These are phyloP conservation scores for Charadrius vociferus DNA, from an alignment of 2,113 vertebrate species.

Conservation along the genomic window DNA sequence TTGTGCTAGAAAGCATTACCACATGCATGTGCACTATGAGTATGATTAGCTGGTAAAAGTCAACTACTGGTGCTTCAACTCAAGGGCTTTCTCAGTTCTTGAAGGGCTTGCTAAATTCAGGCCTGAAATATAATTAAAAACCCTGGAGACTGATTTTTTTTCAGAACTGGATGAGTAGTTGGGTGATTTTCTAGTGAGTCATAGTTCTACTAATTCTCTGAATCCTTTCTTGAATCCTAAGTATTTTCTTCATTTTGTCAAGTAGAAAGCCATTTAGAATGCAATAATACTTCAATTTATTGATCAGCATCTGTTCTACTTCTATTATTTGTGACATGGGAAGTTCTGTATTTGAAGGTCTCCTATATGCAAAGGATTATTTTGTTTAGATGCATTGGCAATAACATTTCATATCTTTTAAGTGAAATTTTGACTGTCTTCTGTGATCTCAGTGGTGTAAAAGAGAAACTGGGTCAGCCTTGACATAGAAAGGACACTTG, in stretches of 20 bases:
- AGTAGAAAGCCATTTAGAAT: background rate
- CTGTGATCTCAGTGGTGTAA: background rate
- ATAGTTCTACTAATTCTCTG: background rate
- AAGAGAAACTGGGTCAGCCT: background rate
- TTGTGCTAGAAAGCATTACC: conserved; percentile 25
- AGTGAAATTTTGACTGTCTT: background rate
- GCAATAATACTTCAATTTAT: background rate
- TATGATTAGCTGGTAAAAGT: conserved; percentile 31
- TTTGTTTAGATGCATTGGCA: background rate
- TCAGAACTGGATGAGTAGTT: background rate
- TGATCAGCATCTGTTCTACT: background rate
- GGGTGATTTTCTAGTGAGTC: conserved; percentile 31
- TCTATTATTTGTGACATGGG: background rate
- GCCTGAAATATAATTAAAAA: conserved; percentile 46
- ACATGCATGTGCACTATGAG: background rate
- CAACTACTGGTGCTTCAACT: conserved; percentile 55
- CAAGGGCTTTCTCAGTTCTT: conserved; percentile 41
- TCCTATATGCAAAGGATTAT: background rate
- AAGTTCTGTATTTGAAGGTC: background rate
- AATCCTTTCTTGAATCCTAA: background rate
- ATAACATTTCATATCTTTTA: background rate
- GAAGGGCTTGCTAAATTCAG: conserved; percentile 39
- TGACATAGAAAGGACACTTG: background rate
- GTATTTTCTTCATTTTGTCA: background rate
- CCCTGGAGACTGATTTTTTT: conserved; percentile 24